phyloP scores from a whole-genome alignment of 2,113 vertebrate genomes.

The Oreocharis arfaki region DNA sequence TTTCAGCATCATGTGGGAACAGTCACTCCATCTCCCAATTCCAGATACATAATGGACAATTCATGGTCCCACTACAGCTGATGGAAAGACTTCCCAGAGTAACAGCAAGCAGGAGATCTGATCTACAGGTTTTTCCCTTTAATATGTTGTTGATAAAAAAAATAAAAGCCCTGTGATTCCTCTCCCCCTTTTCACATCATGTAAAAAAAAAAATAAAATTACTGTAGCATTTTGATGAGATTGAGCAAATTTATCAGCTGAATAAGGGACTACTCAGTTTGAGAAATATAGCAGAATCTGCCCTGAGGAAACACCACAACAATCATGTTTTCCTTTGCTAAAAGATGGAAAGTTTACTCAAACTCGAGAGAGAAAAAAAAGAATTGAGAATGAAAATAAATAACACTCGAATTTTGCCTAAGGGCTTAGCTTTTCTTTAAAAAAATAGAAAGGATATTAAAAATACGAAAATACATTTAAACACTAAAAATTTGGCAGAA shows the following conservation, averaged over 20 bases:
- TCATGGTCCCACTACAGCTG: neutral
- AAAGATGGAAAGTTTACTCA: neutral
- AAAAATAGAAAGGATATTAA: neutral
- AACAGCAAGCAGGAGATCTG: neutral
- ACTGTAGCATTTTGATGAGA: neutral
- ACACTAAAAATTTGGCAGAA: neutral
- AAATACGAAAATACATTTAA: neutral
- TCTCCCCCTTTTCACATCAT: slow-evolving; percentile 28
- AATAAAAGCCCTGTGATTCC: neutral
- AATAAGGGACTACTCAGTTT: neutral
- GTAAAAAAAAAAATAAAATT: neutral
- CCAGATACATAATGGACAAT: neutral
- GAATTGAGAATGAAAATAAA: neutral
- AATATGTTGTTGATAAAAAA: neutral
- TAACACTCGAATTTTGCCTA: neutral
- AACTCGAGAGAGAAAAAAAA: neutral
- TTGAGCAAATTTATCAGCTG: neutral
- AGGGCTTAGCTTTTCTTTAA: neutral
- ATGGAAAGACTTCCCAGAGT: neutral
- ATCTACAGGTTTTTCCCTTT: neutral
- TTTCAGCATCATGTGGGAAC: neutral
- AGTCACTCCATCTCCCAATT: neutral
- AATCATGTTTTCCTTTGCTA: neutral
- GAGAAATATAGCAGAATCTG: neutral
- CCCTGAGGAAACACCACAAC: neutral